Base-by-base conservation (phyloP, 2,888 invertebrate genomes). In the Torymus auratus region DNA sequence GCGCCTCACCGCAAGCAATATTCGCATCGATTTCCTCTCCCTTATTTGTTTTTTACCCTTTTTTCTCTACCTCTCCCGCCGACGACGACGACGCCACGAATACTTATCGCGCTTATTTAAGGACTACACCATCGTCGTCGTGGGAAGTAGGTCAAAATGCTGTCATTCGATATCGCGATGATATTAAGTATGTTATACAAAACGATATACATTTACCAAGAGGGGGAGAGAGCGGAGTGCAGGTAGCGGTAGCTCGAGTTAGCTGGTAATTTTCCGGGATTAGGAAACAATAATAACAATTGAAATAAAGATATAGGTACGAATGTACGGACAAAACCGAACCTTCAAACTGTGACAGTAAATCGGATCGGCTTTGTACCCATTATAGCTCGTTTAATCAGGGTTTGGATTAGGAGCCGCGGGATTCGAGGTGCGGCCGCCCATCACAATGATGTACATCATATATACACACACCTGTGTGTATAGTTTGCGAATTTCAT, bases 261-360 rank as follows among this genome's bases (percentile, higher is more conserved):
- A 13, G 23, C 12, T 41, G 53, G 50, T 71, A 52, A 50, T 71
- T 71, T 52, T 60, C 14, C 20, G 20, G 20, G 2, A 20, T 20
- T 20, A 2, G 20, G 20, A 20, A 20, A 20, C 20, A 20, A 20
- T 20, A 20, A 20, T 20, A 20, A 53, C 53, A 53, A n/a, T 72
- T 62, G 70, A 60, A 14, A 58, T 14, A 13, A 15, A 58, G 28
- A 13, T n/a, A 17, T n/a, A 17, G 5, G 41, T 5, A 14, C 60
- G 15, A 23, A 17, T 2, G 13, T 50, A 20, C 20, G 11, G 17
- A 56, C 17, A 61, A 60, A 62, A 28, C 15, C 5, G 10, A 70
- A 70, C 78, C 78, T 71, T 71, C 71, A 71, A 71, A 78, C 20
- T 20, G 50, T 65, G 70, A 61, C 65, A 71, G 78, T 76, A 61